Base-by-base conservation (phyloP, 2,888 invertebrate genomes). In the Timema podura region DNA sequence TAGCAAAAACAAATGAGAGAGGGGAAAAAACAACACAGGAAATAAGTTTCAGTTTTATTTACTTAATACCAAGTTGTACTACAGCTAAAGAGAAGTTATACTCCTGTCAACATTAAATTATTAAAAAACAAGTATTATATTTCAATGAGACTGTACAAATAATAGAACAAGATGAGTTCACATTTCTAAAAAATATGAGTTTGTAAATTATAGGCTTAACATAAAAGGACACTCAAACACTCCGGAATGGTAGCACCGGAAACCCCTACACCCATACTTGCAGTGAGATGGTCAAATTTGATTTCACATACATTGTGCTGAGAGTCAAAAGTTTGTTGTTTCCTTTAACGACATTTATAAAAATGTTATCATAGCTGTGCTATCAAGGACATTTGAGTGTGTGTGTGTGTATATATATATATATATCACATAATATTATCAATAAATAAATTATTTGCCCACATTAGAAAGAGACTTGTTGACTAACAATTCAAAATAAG, bases 91-190 rank as follows among this genome's bases (percentile, higher is more conserved):
- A 65, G 68, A 71, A 67, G 44, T 68, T 67, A 68, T 72, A 72
- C 66, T 71, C 70, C 65, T 71, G 71, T 68, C 73, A 73, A 71
- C 69, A 70, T 72, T 72, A 70, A 69, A 70, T 70, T 71, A 70
- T 71, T 71, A 67, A 73, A 70, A 73, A 71, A 68, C 61, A 71
- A 68, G 49, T 72, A 69, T 65, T 69, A 66, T 68, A 68, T 68
- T 68, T 48, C 54, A 64, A 48, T 54, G 57, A 71, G 48, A 70
- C 70, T 70, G 70, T 70, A 68, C 66, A 70, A 72, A 66, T 68
- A 68, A 71, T 64, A 65, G 48, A 65, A 67, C 45, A 68, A 61
- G 68, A 65, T 66, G 47, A 66, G 59, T 61, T 61, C 61, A 64
- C 57, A 49, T 51, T 46, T 69, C 65, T 68, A 68, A 48, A 30